Percentiles rank a stretch among this genome's conserved stretches.
Conservation (phyloP, 2,797 vertebrate species). For the Tragopan temminckii region DNA sequence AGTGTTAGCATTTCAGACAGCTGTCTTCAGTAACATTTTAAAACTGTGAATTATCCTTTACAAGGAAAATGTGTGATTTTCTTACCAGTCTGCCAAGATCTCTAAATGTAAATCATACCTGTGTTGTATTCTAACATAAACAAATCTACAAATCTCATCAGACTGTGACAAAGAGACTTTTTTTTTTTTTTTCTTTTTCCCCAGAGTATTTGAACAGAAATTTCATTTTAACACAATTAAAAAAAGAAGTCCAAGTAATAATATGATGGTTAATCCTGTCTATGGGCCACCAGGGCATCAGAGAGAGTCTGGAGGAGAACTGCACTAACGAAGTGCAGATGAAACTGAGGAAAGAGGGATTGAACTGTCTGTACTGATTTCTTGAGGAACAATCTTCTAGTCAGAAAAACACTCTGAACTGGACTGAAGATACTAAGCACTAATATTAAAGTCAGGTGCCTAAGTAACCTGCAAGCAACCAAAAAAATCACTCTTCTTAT, state of each 20-base stretch:
- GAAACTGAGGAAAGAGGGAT: neutral
- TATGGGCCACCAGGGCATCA: neutral
- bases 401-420: neutral
- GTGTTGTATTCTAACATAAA: neutral
- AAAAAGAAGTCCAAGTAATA: neutral
- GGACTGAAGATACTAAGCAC: neutral
- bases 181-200: neutral
- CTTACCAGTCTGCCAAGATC: neutral
- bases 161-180: neutral
- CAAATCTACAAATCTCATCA: neutral
- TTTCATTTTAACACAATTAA: neutral
- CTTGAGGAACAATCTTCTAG: neutral
- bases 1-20: neutral
- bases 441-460: neutral
- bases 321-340: neutral
- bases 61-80: neutral
- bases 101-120: neutral
- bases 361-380: neutral
- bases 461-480: neutral
- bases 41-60: neutral
- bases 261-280: neutral
- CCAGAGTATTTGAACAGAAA: neutral
- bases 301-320: neutral
- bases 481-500: neutral
- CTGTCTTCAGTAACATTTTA: neutral